phyloP scores from a whole-genome alignment of 2,113 vertebrate genomes.

The Atlantisia rogersi region DNA sequence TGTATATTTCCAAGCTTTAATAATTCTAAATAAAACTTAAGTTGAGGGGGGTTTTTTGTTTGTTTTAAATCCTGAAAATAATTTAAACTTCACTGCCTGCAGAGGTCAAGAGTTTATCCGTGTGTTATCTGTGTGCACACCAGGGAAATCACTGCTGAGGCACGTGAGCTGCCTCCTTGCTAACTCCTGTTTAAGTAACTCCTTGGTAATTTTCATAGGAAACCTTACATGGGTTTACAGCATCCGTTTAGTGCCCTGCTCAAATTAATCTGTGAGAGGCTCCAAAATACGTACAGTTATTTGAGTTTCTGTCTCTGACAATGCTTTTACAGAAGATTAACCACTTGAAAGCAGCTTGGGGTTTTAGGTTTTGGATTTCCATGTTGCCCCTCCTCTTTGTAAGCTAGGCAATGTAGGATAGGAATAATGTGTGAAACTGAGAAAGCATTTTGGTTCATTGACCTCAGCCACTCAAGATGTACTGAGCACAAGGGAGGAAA shows the following conservation, averaged over 20 bases:
- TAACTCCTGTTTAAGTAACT: not conserved
- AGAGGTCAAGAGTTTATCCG: not conserved
- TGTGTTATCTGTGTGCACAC: not conserved
- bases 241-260: not conserved
- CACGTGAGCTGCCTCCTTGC: not conserved
- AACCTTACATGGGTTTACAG: not conserved
- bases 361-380: constrained; percentile 29
- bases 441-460: not conserved
- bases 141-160: not conserved
- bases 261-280: not conserved
- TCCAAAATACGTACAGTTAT: not conserved
- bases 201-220: not conserved
- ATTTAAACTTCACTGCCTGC: not conserved
- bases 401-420: not conserved
- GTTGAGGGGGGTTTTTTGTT: not conserved
- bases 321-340: not conserved
- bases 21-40: not conserved
- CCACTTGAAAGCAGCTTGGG: constrained; percentile 26
- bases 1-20: not conserved
- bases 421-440: not conserved
- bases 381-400: not conserved
- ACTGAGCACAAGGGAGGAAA: not conserved
- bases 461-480: not conserved
- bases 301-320: not conserved
- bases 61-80: not conserved